Evolutionary conservation across 1,140 invertebrate genomes (phyloP).

Genomic region (Laodelphax striatellus): DNA sequence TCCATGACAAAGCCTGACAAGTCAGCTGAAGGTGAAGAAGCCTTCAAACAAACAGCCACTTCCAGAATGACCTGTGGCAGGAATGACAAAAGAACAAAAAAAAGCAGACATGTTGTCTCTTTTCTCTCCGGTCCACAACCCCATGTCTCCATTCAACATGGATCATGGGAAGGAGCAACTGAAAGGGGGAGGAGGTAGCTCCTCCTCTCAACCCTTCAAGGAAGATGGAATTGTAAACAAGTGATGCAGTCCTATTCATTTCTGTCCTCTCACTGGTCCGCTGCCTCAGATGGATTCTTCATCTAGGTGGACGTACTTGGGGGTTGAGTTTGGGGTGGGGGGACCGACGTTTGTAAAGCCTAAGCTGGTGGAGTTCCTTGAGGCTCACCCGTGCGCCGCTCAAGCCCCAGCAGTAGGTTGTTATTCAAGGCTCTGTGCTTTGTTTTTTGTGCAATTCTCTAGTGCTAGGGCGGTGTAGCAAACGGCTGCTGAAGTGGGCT

Average conservation of each 20-base stretch:
- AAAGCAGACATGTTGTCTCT: no score
- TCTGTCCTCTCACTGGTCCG: neutral
- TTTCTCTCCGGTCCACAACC: no score
- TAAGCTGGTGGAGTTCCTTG: neutral
- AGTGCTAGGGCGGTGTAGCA: slow-evolving; percentile 21
- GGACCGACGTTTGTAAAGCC: neutral
- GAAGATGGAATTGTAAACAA: no score
- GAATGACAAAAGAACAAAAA: no score
- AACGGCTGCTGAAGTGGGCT: slow-evolving; percentile 18
- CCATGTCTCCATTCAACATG: no score
- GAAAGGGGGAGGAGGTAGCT: no score
- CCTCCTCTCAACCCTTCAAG: no score
- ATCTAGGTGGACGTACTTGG: neutral
- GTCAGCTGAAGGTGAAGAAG: no score
- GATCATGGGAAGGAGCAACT: no score
- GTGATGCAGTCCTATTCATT: slow-evolving; percentile 25
- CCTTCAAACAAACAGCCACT: no score
- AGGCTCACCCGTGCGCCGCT: slow-evolving; percentile 26
- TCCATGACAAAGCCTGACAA: no score
- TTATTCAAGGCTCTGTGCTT: slow-evolving; percentile 10
- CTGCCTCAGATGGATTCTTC: neutral
- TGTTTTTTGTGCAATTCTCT: slow-evolving; percentile 25
- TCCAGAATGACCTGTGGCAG: no score
- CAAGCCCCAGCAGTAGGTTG: slow-evolving; percentile 27
- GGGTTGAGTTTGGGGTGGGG: neutral